Conservation (phyloP, 2,797 vertebrate genomes). For the Coreius guichenoti region DNA sequence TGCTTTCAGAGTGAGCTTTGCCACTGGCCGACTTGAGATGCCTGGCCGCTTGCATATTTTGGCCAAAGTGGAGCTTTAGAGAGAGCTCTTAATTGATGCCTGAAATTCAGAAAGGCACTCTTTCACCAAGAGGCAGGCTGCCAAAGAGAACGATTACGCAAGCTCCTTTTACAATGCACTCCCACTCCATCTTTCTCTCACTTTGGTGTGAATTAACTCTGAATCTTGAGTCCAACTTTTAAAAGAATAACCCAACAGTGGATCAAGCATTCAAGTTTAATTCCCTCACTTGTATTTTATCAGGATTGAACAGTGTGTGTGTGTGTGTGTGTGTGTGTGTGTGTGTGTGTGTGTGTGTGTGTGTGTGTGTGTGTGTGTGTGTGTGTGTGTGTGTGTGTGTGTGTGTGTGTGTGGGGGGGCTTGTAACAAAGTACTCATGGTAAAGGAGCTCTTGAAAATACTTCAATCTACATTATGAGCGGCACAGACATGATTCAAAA, state of each 20-base stretch:
- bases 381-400: slow-evolving; percentile 2
- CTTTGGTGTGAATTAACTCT: slow-evolving; percentile 57
- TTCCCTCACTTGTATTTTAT: background rate
- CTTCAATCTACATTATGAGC: background rate
- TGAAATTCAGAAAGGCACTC: slow-evolving; percentile 74
- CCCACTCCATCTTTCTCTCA: slow-evolving; percentile 64
- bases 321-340: background rate
- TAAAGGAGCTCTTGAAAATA: background rate
- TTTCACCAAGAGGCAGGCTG: slow-evolving; percentile 65
- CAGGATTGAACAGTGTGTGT: slow-evolving; percentile 5
- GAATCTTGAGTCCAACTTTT: slow-evolving; percentile 44
- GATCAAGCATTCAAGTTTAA: background rate
- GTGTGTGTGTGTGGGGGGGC: background rate
- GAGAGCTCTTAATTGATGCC: slow-evolving; percentile 73
- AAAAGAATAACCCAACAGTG: slow-evolving; percentile 32
- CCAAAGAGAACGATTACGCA: slow-evolving; percentile 72
- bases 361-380: slow-evolving; percentile 1
- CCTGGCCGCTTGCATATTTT: slow-evolving; percentile 72
- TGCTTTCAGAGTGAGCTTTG: slow-evolving; percentile 63
- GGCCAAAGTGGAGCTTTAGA: slow-evolving; percentile 68
- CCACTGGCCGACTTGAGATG: slow-evolving; percentile 72
- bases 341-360: background rate
- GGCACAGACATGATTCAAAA: background rate
- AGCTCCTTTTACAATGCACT: slow-evolving; percentile 73
- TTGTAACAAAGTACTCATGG: background rate